Evolutionary conservation across 2,113 vertebrate species (phyloP).

Genomic region (Garra rufa): DNA sequence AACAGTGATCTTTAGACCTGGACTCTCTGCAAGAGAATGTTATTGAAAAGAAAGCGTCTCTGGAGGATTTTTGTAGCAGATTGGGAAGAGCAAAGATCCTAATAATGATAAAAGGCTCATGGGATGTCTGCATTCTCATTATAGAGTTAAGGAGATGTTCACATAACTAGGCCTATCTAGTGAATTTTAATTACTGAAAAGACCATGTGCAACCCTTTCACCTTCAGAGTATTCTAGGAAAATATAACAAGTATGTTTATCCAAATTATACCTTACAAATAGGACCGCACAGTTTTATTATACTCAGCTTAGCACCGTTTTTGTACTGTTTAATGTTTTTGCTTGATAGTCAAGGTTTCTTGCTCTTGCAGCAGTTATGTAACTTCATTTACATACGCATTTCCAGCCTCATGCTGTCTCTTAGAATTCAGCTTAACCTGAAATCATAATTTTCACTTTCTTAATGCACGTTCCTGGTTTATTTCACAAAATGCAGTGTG

Average conservation of each 20-base stretch:
- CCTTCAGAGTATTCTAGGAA: background rate
- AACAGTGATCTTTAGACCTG: background rate
- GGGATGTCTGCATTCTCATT: background rate
- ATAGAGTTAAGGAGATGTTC: background rate
- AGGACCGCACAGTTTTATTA: background rate
- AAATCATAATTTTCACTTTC: background rate
- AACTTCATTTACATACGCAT: background rate
- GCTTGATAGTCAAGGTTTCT: background rate
- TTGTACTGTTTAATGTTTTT: background rate
- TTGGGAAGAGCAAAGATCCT: background rate
- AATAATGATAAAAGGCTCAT: constrained; percentile 4
- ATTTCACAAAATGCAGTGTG: background rate
- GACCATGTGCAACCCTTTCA: background rate
- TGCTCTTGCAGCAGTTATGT: background rate
- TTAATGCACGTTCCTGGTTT: background rate
- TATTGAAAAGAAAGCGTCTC: background rate
- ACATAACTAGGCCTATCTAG: background rate
- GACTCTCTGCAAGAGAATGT: background rate
- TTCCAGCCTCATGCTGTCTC: background rate
- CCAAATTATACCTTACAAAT: background rate
- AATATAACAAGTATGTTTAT: background rate
- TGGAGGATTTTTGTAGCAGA: background rate
- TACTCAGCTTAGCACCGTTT: background rate
- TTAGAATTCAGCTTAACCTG: background rate
- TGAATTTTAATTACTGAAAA: background rate